These are phyloP conservation scores for Drosophila ercepeae DNA, from an alignment of 1,140 invertebrate species.

Conservation along the genomic window DNA sequence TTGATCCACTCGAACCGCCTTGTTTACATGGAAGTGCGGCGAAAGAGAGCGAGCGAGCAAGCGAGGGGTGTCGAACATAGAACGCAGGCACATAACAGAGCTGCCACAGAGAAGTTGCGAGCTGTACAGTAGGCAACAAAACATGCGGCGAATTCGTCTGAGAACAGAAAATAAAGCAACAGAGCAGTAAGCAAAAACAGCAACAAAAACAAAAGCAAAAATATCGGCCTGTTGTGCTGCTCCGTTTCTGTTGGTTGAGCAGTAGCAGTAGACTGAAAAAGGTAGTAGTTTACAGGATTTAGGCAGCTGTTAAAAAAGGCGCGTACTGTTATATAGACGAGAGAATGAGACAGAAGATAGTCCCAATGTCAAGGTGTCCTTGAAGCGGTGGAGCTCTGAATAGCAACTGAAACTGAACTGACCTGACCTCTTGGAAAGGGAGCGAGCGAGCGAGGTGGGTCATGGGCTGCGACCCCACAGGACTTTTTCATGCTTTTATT, in stretches of 20 bases:
- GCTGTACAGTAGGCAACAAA: slow-evolving; percentile 81
- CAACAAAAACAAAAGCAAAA: slow-evolving; percentile 7
- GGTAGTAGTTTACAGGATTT: neutral
- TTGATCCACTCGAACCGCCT: too few relatives aligned
- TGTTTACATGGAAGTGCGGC: slow-evolving; percentile 5
- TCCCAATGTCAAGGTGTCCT: slow-evolving; percentile 67
- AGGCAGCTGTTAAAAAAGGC: slow-evolving; percentile 45
- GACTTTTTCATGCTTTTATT: slow-evolving; percentile 24
- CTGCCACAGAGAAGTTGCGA: slow-evolving; percentile 42
- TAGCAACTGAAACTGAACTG: slow-evolving; percentile 21
- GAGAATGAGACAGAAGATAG: neutral
- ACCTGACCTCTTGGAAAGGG: slow-evolving; percentile 52
- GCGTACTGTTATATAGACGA: slow-evolving; percentile 3
- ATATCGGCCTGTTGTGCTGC: slow-evolving; percentile 3
- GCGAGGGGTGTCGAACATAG: slow-evolving; percentile 54
- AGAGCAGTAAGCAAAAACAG: slow-evolving; percentile 25
- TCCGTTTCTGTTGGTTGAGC: slow-evolving; percentile 35
- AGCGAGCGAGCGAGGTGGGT: neutral
- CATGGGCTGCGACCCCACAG: slow-evolving; percentile 7
- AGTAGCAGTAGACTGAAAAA: slow-evolving; percentile 39
- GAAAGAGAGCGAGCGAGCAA: slow-evolving; percentile 19
- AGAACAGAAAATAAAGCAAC: slow-evolving; percentile 50
- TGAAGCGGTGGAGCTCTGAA: slow-evolving; percentile 33
- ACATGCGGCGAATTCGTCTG: slow-evolving; percentile 62
- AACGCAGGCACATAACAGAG: slow-evolving; percentile 57